These are phyloP conservation scores for Cryptoblepharus egeriae DNA, from an alignment of 2,797 vertebrate species.

Conservation along the genomic window DNA sequence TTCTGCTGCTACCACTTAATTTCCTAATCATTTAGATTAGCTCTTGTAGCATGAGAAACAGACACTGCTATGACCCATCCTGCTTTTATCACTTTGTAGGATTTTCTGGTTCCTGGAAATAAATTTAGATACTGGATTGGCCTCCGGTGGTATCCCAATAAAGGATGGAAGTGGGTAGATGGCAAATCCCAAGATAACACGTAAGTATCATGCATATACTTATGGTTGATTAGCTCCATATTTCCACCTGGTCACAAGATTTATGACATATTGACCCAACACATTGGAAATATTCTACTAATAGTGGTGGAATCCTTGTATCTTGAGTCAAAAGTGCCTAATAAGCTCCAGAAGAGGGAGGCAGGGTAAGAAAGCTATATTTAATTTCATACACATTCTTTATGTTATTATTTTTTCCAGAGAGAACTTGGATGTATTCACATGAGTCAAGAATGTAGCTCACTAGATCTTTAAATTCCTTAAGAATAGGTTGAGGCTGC, in stretches of 20 bases:
- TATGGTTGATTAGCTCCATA: too few species aligned
- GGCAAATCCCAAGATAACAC: background rate
- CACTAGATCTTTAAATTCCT: background rate
- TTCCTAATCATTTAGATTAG: too few species aligned
- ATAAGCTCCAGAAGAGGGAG: background rate
- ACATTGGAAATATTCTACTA: too few species aligned
- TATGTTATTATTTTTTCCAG: background rate
- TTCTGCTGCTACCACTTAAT: too few species aligned
- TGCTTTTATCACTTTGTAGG: background rate
- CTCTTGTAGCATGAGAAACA: too few species aligned
- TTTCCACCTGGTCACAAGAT: too few species aligned
- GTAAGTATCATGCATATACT: background rate
- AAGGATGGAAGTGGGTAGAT: background rate
- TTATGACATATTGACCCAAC: too few species aligned
- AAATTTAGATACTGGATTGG: conserved; percentile 5
- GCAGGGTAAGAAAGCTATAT: background rate
- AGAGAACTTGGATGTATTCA: background rate
- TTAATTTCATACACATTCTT: background rate
- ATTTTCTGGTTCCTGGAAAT: background rate
- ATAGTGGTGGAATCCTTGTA: background rate
- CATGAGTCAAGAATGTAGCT: background rate
- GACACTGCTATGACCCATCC: background rate
- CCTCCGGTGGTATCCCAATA: background rate
- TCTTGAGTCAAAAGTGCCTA: background rate
- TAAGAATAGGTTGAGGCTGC: background rate